A percentile compares a stretch with the other conserved stretches of the same genome.
phyloP scores from a whole-genome alignment of 2,797 vertebrate genomes.

The Myotis vivesi region DNA sequence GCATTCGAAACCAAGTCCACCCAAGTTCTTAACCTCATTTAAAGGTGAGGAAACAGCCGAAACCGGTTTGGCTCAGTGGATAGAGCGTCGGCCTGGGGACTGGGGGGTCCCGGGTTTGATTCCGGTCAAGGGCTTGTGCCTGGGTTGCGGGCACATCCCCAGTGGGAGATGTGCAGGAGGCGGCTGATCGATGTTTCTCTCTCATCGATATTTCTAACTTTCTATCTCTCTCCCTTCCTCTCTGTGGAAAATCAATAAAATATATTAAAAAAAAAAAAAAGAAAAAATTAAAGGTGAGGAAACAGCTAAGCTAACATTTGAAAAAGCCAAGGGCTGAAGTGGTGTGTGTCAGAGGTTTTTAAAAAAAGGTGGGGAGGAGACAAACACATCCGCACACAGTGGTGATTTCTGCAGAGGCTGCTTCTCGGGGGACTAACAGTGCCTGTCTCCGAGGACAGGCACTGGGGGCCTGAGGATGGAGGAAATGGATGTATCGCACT shows the following conservation, averaged over 20 bases:
- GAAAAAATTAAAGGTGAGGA: constrained; percentile 4
- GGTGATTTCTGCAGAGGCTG: neutral
- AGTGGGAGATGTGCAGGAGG: too few relatives aligned
- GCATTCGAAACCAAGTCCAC: neutral
- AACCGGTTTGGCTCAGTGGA: too few relatives aligned
- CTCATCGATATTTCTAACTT: too few relatives aligned
- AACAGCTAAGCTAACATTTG: neutral
- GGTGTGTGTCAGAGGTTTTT: neutral
- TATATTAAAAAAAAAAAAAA: too few relatives aligned
- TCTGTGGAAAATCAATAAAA: too few relatives aligned
- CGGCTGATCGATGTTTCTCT: too few relatives aligned
- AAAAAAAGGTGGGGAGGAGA: constrained; percentile 14
- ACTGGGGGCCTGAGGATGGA: neutral
- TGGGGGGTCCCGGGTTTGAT: too few relatives aligned
- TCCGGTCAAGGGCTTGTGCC: too few relatives aligned
- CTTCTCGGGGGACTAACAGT: neutral
- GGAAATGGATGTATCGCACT: neutral
- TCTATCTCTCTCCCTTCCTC: too few relatives aligned
- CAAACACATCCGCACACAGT: neutral
- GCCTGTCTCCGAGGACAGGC: neutral
- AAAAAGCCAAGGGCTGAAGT: neutral
- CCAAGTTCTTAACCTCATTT: neutral
- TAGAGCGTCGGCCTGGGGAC: too few relatives aligned
- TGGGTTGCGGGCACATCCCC: too few relatives aligned
- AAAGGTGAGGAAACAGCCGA: neutral